Percentiles rank a stretch among this genome's conserved stretches.
phyloP scores from a whole-genome alignment of 1,140 invertebrate species.

The Trichomalopsis sarcophagae region DNA sequence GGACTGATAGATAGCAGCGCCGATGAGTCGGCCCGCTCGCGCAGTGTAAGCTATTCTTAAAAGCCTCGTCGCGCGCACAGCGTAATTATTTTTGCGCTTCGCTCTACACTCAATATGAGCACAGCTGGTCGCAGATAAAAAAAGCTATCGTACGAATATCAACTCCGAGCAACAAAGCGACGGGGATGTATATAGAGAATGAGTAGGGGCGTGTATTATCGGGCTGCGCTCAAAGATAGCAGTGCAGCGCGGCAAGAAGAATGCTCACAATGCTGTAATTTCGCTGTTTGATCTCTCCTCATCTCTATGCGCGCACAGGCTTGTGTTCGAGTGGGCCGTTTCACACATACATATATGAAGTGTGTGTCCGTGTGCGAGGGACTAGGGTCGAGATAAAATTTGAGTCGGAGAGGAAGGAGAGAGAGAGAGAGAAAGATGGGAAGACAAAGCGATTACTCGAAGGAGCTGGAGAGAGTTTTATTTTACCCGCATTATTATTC shows the following conservation, averaged over 20 bases:
- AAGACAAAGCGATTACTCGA: constrained; percentile 38
- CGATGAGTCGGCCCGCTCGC: constrained; percentile 34
- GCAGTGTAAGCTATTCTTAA: neutral
- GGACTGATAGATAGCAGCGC: constrained; percentile 37
- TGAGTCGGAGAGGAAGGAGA: constrained; percentile 36
- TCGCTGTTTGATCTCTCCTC: constrained; percentile 72
- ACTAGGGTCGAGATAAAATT: constrained; percentile 40
- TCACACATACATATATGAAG: constrained; percentile 67
- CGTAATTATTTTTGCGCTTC: neutral
- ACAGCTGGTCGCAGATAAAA: neutral
- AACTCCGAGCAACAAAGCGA: neutral
- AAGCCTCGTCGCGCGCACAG: neutral
- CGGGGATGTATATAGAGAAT: neutral
- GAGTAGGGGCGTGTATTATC: constrained; percentile 61
- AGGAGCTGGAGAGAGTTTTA: constrained; percentile 60
- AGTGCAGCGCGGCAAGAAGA: constrained; percentile 56
- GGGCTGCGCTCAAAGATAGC: constrained; percentile 56
- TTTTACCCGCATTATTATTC: constrained; percentile 73
- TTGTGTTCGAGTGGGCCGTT: constrained; percentile 52
- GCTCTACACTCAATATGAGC: too few species aligned
- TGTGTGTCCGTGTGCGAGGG: constrained; percentile 1
- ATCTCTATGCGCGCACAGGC: constrained; percentile 64
- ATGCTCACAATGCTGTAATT: constrained; percentile 72
- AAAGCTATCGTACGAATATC: neutral
- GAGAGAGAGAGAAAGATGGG: neutral